phyloP scores from a whole-genome alignment of 2,113 vertebrate species.

The Elgaria multicarinata region DNA sequence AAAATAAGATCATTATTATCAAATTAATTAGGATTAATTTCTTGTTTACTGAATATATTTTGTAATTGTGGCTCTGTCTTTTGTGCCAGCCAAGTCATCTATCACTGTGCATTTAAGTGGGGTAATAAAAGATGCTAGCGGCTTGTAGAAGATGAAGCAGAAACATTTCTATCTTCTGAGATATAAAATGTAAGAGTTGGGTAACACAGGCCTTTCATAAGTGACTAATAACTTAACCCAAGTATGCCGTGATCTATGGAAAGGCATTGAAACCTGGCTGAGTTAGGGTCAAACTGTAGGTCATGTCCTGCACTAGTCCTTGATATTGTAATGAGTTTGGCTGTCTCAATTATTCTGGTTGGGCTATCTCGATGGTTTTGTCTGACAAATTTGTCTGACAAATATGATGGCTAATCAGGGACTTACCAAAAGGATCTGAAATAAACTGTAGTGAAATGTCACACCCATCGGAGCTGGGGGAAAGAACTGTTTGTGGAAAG shows the following conservation, averaged over 20 bases:
- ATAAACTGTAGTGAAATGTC: neutral
- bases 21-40: conserved; percentile 44
- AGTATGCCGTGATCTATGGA: neutral
- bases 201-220: neutral
- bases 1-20: conserved; percentile 48
- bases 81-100: conserved; percentile 30
- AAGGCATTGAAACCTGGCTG: neutral
- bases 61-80: conserved; percentile 55
- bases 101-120: neutral
- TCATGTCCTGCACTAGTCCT: neutral
- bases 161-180: neutral
- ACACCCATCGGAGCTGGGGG: neutral
- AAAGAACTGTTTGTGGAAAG: too few relatives aligned
- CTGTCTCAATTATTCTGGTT: neutral
- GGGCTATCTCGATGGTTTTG: neutral
- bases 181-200: neutral
- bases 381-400: too few relatives aligned
- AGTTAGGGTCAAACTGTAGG: neutral
- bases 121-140: conserved; percentile 23
- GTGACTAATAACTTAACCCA: neutral
- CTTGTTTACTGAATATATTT: conserved; percentile 52
- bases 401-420: neutral
- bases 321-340: neutral
- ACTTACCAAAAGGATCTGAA: neutral
- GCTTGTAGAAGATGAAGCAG: neutral